Evolutionary conservation across 2,113 vertebrate species (phyloP).

Genomic region (Eira barbara): DNA sequence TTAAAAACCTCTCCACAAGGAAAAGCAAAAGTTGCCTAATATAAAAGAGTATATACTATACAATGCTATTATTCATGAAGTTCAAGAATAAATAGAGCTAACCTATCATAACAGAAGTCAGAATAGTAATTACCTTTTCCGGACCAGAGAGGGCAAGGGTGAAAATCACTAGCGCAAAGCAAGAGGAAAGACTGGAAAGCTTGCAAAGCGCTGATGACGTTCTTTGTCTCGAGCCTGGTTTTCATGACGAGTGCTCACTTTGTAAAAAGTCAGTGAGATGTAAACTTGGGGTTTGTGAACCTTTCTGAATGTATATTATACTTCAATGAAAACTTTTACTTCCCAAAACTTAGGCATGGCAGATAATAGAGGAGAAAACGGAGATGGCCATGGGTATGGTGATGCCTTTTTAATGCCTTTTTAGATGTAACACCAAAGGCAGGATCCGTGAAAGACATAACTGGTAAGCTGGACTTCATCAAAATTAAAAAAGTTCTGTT

Average conservation of each 20-base stretch:
- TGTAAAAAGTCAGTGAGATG: neutral
- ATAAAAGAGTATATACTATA: neutral
- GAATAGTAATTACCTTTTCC: neutral
- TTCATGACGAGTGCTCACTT: neutral
- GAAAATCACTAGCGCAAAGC: neutral
- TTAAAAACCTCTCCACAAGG: neutral
- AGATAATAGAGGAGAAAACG: neutral
- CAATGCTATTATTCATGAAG: neutral
- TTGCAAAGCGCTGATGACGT: rapidly evolving
- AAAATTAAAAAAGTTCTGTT: neutral
- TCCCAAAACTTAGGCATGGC: neutral
- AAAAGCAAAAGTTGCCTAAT: neutral
- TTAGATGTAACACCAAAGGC: neutral
- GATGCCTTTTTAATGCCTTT: neutral
- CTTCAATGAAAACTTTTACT: neutral
- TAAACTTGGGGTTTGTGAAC: neutral
- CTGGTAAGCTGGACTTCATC: neutral
- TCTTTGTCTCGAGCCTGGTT: neutral
- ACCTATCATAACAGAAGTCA: neutral
- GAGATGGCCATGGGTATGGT: neutral
- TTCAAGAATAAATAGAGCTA: neutral
- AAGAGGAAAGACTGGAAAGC: neutral
- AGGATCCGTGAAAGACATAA: neutral
- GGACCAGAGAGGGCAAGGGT: neutral
- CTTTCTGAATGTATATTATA: neutral